phyloP scores from a whole-genome alignment of 1,140 invertebrate genomes.

The Plectrocnemia conspersa region DNA sequence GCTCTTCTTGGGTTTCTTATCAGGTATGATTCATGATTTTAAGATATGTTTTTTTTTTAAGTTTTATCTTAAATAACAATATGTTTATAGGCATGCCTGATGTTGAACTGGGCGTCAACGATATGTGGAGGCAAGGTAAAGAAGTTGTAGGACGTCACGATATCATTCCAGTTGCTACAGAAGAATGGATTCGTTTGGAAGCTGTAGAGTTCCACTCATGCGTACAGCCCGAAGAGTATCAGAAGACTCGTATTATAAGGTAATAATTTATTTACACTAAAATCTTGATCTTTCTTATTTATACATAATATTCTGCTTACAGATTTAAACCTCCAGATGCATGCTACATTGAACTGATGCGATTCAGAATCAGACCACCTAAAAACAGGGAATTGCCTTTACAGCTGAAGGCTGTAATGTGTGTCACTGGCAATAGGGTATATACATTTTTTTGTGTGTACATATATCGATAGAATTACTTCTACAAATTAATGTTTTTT shows the following conservation, averaged over 20 bases:
- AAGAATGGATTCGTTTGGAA: constrained; percentile 98
- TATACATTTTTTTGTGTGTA: constrained; percentile 9
- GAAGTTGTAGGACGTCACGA: constrained; percentile 98
- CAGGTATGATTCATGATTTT: constrained; percentile 50
- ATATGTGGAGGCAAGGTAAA: constrained; percentile 92
- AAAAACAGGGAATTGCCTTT: constrained; percentile 95
- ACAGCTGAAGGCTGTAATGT: constrained; percentile 85
- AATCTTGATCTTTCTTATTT: not conserved
- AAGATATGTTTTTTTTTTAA: constrained; percentile 2
- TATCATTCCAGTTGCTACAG: constrained; percentile 98
- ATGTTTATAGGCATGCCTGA: constrained; percentile 90
- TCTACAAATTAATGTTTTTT: too few relatives aligned
- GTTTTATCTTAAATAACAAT: constrained; percentile 9
- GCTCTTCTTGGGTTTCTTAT: constrained; percentile 91
- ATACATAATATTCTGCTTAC: constrained; percentile 30
- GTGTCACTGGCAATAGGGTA: constrained; percentile 78
- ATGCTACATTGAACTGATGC: constrained; percentile 94
- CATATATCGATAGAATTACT: too few relatives aligned
- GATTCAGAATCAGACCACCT: constrained; percentile 93
- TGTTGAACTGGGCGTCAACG: constrained; percentile 96
- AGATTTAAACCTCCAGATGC: constrained; percentile 98
- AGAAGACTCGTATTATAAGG: constrained; percentile 87
- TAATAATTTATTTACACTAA: constrained; percentile 43
- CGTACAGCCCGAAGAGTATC: constrained; percentile 88
- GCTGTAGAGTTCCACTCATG: constrained; percentile 91